A percentile compares a stretch with the other conserved stretches of the same genome.
Evolutionary conservation across 2,113 vertebrate genomes (phyloP).

Genomic region (Vicugna pacos): DNA sequence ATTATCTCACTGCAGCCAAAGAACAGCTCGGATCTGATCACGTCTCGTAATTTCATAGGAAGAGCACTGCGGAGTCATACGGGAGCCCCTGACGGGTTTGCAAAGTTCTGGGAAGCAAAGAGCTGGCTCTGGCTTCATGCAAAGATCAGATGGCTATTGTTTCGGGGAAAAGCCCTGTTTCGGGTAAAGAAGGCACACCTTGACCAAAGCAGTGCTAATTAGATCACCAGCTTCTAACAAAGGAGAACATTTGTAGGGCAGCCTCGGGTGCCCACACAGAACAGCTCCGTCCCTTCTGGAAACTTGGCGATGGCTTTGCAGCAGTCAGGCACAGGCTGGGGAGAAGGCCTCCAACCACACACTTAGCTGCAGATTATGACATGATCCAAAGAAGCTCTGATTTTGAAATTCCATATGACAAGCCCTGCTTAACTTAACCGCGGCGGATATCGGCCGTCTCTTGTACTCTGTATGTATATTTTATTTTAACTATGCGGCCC

Average conservation of each 20-base stretch:
- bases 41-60: slow-evolving; percentile 84
- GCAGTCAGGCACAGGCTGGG: neutral
- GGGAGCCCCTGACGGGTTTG: slow-evolving; percentile 76
- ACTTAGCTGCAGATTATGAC: slow-evolving; percentile 50
- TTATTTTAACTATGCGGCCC: slow-evolving; percentile 53
- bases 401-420: slow-evolving; percentile 75
- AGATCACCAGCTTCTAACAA: neutral
- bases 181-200: slow-evolving; percentile 10
- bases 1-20: slow-evolving; percentile 86
- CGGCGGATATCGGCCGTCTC: neutral
- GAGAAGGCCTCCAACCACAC: neutral
- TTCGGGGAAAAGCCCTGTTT: slow-evolving; percentile 36
- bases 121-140: slow-evolving; percentile 51
- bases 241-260: slow-evolving; percentile 12
- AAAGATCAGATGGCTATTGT: slow-evolving; percentile 23
- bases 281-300: slow-evolving; percentile 4
- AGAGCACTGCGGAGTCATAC: slow-evolving; percentile 66
- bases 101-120: slow-evolving; percentile 75
- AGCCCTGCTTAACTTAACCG: slow-evolving; percentile 49
- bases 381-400: neutral
- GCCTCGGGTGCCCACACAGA: neutral
- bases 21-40: slow-evolving; percentile 84
- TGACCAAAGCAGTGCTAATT: slow-evolving; percentile 6
- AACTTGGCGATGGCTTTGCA: neutral
- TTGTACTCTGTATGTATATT: slow-evolving; percentile 47